Evolutionary conservation across 2,113 vertebrate genomes (phyloP), one percentile per base, ranked within the genome.

Genomic region (Carlito syrichta): DNA sequence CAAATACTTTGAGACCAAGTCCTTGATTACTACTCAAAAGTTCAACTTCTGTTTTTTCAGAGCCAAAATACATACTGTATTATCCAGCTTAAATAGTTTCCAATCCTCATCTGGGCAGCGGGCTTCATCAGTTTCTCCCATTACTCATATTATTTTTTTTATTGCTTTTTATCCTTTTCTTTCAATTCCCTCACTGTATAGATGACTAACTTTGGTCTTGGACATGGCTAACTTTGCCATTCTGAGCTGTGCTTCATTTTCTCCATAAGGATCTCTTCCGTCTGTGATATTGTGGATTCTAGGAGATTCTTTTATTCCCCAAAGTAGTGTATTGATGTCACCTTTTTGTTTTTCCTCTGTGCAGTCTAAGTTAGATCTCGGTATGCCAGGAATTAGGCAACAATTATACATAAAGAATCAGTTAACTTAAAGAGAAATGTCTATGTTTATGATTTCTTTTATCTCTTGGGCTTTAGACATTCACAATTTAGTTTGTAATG

Each of bases 11-110:
- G 88, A 97, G 98, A 98, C 77, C 81, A 84, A 11, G 54, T 68
- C 85, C 92, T 96, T 92, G 87, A 98, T 98, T 96, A 97, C 95
- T 69, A 66, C 92, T 97, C 78, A 97, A 97, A 98, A 98, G 83
- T 97, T 91, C 89, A 98, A 96, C 94, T 97, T 96, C 94, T 97
- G 97, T 94, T 94, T 78, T 93, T 89, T 92, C 19, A 3, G 97
- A 98, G 89, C 79, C 94, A 98, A 98, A 97, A 98, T 25, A 97
- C 68, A 97, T 48, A 92, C 93, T 94, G 38, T 68, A 60, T 87
- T 92, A 95, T 82, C 86, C 73, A 96, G 94, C 96, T 94, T 97
- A 95, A 96, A 86, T 93, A 97, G 93, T 96, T 97, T 97, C 94
- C 95, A 89, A 79, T 96, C 96, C 66, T 97, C 92, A 92, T 60